A percentile compares a stretch with the other conserved stretches of the same genome.
Conservation (phyloP, 2,113 vertebrate genomes). For the Clarias gariepinus region DNA sequence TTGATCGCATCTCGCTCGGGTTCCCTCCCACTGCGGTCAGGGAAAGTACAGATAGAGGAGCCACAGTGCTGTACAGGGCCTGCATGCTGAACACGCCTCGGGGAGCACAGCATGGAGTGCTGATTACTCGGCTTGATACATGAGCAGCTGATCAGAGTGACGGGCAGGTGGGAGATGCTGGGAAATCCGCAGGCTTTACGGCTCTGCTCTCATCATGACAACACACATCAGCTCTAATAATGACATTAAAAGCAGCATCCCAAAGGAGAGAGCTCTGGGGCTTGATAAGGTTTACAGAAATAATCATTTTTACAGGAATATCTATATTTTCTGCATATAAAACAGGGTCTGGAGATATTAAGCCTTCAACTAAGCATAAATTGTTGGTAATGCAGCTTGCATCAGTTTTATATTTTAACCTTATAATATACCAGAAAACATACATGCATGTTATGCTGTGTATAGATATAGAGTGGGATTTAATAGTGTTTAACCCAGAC, state of each 20-base stretch:
- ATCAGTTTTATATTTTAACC: neutral
- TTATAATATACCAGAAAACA: neutral
- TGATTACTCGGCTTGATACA: neutral
- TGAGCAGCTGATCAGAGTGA: constrained; percentile 6
- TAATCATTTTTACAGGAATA: neutral
- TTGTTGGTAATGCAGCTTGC: neutral
- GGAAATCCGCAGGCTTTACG: neutral
- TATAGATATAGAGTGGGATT: neutral
- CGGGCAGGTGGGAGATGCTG: constrained; percentile 11
- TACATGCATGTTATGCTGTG: neutral
- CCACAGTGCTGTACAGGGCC: constrained; percentile 5
- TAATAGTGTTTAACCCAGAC: neutral
- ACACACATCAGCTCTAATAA: constrained; percentile 4
- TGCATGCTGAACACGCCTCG: neutral
- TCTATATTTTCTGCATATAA: neutral
- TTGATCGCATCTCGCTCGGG: constrained; percentile 13
- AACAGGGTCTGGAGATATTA: neutral
- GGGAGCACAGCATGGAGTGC: constrained; percentile 5
- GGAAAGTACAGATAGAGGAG: constrained; percentile 25
- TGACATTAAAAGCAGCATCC: neutral
- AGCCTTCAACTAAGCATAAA: neutral
- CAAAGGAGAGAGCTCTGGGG: neutral
- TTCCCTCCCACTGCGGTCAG: constrained; percentile 31
- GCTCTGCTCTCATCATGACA: neutral
- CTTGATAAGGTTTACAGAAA: neutral